Conservation (phyloP, 2,888 invertebrate genomes). For the Malthinus flaveolus region DNA sequence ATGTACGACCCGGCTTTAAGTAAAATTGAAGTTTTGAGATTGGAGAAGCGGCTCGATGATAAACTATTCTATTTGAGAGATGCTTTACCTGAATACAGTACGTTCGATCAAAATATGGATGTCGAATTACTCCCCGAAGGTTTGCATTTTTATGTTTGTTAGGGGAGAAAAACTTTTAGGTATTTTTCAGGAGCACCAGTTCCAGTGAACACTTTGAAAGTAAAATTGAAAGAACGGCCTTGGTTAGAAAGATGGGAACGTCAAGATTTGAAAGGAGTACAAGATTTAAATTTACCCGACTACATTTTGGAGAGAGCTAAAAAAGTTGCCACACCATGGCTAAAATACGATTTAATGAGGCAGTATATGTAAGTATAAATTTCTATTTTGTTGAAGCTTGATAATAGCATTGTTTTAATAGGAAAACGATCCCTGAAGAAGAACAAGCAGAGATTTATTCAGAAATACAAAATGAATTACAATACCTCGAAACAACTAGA, state of each 20-base stretch:
- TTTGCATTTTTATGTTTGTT: constrained; percentile 9
- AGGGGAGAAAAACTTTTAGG: neutral
- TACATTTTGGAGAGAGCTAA: constrained; percentile 57
- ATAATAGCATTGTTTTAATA: constrained; percentile 45
- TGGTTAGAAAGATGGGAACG: constrained; percentile 93
- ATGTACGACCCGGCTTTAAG: constrained; percentile 93
- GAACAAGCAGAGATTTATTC: constrained; percentile 84
- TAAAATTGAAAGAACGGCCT: constrained; percentile 76
- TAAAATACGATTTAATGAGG: constrained; percentile 93
- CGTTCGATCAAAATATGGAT: constrained; percentile 91
- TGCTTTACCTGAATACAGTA: constrained; percentile 88
- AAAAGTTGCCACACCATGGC: constrained; percentile 72
- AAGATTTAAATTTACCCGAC: constrained; percentile 48
- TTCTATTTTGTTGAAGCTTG: neutral
- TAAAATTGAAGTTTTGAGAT: constrained; percentile 84
- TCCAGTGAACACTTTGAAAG: constrained; percentile 57
- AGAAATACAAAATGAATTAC: constrained; percentile 78
- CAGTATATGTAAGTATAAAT: constrained; percentile 69
- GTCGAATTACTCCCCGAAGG: constrained; percentile 78
- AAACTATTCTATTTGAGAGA: constrained; percentile 87
- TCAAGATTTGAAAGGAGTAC: constrained; percentile 73
- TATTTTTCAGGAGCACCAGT: constrained; percentile 41
- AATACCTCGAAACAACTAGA: constrained; percentile 69
- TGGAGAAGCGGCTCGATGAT: constrained; percentile 92
- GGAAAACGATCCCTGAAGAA: constrained; percentile 82